A percentile compares a stretch with the other conserved stretches of the same genome.
Evolutionary conservation across 2,888 invertebrate species (phyloP).

Genomic region (Zeuzera pyrina): DNA sequence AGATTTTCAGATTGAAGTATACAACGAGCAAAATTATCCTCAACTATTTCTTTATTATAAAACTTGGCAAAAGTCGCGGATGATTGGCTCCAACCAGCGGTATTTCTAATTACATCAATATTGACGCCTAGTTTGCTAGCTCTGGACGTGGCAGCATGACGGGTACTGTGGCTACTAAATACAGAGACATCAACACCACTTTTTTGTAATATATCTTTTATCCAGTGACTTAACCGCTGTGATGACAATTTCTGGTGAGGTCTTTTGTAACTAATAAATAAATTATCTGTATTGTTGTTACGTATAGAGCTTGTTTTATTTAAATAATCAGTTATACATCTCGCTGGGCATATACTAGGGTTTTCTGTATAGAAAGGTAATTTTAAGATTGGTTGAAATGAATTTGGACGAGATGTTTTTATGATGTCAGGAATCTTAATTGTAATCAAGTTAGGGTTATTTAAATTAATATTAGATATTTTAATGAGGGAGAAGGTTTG

Average conservation of each 20-base stretch:
- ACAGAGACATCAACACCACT: constrained; percentile 14
- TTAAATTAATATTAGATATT: constrained; percentile 6
- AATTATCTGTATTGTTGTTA: background rate
- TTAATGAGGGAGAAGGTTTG: constrained; percentile 4
- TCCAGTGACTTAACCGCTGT: constrained; percentile 16
- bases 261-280: constrained; percentile 8
- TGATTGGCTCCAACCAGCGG: constrained; percentile 16
- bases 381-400: background rate
- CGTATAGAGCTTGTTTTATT: background rate
- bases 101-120: constrained; percentile 13
- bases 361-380: constrained; percentile 1
- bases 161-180: constrained; percentile 16
- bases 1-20: no score
- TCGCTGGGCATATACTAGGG: background rate
- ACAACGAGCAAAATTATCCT: no score
- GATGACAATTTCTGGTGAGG: constrained; percentile 12
- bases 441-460: background rate
- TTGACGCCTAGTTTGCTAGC: constrained; percentile 15
- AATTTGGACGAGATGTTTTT: constrained; percentile 4
- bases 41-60: constrained; percentile 14
- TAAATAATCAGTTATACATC: background rate
- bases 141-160: constrained; percentile 17
- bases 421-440: constrained; percentile 4
- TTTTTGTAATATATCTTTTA: constrained; percentile 10
- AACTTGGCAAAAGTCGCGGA: constrained; percentile 14